Evolutionary conservation across 2,113 vertebrate species (phyloP).

Genomic region (Saccopteryx bilineata): DNA sequence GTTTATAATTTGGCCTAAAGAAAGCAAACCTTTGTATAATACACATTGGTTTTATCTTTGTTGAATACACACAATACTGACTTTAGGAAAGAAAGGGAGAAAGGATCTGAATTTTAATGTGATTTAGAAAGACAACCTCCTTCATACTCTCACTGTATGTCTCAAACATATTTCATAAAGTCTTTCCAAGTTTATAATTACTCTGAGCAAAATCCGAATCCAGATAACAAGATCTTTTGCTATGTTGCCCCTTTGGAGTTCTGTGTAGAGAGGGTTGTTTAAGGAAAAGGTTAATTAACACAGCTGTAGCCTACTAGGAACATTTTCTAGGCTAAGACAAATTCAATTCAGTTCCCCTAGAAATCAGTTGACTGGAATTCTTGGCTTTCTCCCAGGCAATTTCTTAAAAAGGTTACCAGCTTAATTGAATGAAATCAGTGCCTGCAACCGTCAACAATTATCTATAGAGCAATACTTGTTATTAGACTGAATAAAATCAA

Average conservation of each 20-base stretch:
- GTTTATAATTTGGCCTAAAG: conserved; percentile 25
- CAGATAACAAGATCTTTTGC: conserved; percentile 23
- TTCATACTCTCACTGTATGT: background rate
- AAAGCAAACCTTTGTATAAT: conserved; percentile 25
- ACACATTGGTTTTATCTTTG: background rate
- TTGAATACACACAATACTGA: background rate
- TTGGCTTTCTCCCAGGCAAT: conserved; percentile 78
- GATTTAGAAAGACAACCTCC: background rate
- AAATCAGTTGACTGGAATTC: conserved; percentile 71
- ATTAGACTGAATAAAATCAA: conserved; percentile 77
- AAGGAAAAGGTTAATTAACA: conserved; percentile 76
- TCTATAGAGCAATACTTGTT: conserved; percentile 69
- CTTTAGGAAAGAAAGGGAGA: background rate
- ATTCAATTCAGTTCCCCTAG: conserved; percentile 68
- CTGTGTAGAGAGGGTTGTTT: conserved; percentile 43
- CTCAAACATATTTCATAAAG: conserved; percentile 42
- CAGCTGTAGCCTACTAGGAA: conserved; percentile 70
- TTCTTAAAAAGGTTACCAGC: conserved; percentile 81
- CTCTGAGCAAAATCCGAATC: conserved; percentile 64
- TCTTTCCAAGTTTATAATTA: conserved; percentile 64
- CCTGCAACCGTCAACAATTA: conserved; percentile 78
- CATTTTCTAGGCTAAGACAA: conserved; percentile 71
- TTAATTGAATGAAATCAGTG: conserved; percentile 81
- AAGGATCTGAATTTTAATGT: conserved; percentile 47
- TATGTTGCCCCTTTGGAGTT: conserved; percentile 57